Conservation (phyloP, 2,888 invertebrate species). For the Acanthosoma haemorrhoidale region DNA sequence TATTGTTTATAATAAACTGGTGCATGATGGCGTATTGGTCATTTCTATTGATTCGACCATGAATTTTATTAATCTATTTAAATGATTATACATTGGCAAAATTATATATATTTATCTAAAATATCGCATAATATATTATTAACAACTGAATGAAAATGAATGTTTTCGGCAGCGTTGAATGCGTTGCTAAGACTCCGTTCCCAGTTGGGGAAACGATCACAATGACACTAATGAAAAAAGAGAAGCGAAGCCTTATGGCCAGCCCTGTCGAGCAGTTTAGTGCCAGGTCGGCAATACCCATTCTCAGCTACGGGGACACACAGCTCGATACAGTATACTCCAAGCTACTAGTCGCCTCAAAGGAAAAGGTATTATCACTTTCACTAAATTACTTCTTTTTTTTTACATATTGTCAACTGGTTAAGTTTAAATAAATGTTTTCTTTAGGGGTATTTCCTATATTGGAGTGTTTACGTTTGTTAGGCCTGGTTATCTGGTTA, state of each 20-base stretch:
- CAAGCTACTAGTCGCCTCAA: conserved; percentile 70
- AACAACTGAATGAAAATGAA: too few species aligned
- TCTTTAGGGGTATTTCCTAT: too few species aligned
- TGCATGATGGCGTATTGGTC: too few species aligned
- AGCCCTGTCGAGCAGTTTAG: conserved; percentile 49
- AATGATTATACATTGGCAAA: neutral
- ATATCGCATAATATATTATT: too few species aligned
- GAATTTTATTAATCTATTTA: neutral
- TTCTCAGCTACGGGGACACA: conserved; percentile 49
- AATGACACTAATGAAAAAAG: conserved; percentile 81
- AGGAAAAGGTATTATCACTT: conserved; percentile 54
- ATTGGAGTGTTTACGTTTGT: neutral
- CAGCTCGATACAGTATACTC: conserved; percentile 58
- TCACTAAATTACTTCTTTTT: neutral
- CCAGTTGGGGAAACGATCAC: conserved; percentile 63
- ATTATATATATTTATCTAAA: neutral
- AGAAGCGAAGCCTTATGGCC: conserved; percentile 54
- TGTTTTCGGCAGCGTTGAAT: conserved; percentile 55
- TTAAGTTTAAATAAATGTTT: neutral
- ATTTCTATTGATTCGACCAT: too few species aligned
- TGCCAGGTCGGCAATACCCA: conserved; percentile 41
- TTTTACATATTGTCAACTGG: neutral
- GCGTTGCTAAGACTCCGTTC: conserved; percentile 52
- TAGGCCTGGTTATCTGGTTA: neutral
- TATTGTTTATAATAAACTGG: too few species aligned